Base-by-base conservation (phyloP, 2,888 invertebrate genomes). In the Meloe dianella region DNA sequence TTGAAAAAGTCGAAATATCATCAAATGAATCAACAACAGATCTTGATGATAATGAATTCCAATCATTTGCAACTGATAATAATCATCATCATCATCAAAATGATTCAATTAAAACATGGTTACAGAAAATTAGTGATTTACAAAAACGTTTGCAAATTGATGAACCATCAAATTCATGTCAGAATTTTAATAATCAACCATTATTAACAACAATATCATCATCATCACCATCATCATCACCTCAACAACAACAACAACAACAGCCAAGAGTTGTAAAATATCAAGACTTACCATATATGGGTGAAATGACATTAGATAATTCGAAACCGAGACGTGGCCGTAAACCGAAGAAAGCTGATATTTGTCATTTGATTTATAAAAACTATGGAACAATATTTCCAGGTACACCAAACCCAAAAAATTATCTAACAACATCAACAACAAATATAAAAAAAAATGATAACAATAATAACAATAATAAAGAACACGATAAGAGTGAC, bases 331-430 rank as follows among this genome's bases (percentile, higher is more conserved):
- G 95, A 41, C 86, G 96, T 69, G 95, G 95, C 0, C 86, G 95
- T 20, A 96, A 96, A 79, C 96, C 95, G 0, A 95, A 95, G 80
- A 95, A 96, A 82, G 94, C 95, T 0, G 95, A 95, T 78, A 96
- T 96, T 73, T 95, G 95, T 73, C 95, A 95, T 79, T 85, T 95
- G 56, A 95, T 95, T 73, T 95, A 95, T 79, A 95, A 95, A 81
- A 95, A 95, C 81, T 95, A 95, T 80, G 95, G 95, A 3, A 95
- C 94, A 0, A 92, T 94, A 14, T 88, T 93, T 60, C 93, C 93
- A 0, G 92, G 92, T 0, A 91, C 91, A 9, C 92, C 92, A 0
- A 86, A 86, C 17, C 83, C 85, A 0, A 86, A 85, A 35, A 86
- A 86, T 57, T 85, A 86, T 62, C 73, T 81, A 4, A 87, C 86